Evolutionary conservation across 2,113 vertebrate genomes (phyloP).

Genomic region (Datnioides undecimradiatus): DNA sequence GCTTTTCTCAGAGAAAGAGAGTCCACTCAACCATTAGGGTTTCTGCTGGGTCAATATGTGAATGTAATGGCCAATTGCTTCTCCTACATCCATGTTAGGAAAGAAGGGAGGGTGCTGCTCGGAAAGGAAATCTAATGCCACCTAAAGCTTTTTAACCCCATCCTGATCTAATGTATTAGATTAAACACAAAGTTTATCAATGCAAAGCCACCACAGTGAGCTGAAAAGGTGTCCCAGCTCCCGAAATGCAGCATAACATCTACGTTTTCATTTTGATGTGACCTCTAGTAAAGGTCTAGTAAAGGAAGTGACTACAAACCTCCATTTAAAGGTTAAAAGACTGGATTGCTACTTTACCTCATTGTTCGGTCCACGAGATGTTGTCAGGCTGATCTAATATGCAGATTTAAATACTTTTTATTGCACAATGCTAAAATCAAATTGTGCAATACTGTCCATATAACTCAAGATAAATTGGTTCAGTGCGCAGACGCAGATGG

Average conservation of each 20-base stretch:
- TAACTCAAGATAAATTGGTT: too few species aligned
- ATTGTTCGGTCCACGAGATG: background rate
- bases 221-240: background rate
- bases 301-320: background rate
- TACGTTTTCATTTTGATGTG: background rate
- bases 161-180: background rate
- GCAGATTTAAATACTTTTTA: too few species aligned
- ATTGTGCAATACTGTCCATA: too few species aligned
- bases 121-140: background rate
- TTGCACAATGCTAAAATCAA: too few species aligned
- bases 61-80: too few species aligned
- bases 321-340: background rate
- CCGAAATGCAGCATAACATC: background rate
- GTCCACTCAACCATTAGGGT: background rate
- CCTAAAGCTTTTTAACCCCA: background rate
- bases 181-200: background rate
- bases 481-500: too few species aligned
- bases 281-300: constrained; percentile 6
- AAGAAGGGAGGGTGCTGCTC: background rate
- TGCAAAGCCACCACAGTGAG: background rate
- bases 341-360: background rate
- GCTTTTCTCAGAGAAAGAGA: background rate
- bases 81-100: background rate
- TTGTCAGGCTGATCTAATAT: too few species aligned
- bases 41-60: background rate